Base-by-base conservation (phyloP, 2,797 vertebrate genomes). In the Rhinichthys osculus region DNA sequence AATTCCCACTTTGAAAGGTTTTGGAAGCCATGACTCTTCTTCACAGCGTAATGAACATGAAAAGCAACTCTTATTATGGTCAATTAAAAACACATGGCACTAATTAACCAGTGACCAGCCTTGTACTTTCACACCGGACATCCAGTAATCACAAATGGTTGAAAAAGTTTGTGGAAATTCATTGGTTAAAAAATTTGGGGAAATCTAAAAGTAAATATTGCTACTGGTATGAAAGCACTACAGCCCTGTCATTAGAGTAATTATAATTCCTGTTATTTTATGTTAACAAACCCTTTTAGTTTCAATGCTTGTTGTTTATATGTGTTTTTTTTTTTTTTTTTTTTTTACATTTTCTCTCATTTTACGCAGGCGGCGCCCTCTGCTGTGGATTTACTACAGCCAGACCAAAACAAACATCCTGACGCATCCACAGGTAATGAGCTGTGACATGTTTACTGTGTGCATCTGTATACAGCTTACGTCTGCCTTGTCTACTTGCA, bases 361-460 rank as follows among this genome's bases (percentile, higher is more conserved):
- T 71, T 35, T 86, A 69, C 88, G 83, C 91, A 95, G 94, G 21
- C n/a, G 44, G 87, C 89, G 69, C 88, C 94, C 88, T 62, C 93
- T 92, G 90, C 90, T 93, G 93, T 81, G 23, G 93, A 95, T 2
- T 16, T 83, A 7, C 89, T 81, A 81, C 90, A 84, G 42, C 70
- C 87, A 42, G 93, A 95, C 67, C 40, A 85, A 19, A 90, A 47
- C 90, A 92, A 89, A 54, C 92, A 90, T 57, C 54, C 87, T 0
- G 93, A 95, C 11, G 88, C 77, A 9, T 77, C 91, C 33, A 80
- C 93, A 94, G 95, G 95, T 94, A 84, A 35, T 52, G 64, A 35
- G 57, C 27, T 11, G 27, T 47, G 84, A 21, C 5, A 54, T 27
- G 13, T 54, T 7, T 42, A 74, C 38, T 50, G 78, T 9, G 17